phyloP scores from a whole-genome alignment of 2,113 vertebrate genomes.

The Pangasianodon gigas region DNA sequence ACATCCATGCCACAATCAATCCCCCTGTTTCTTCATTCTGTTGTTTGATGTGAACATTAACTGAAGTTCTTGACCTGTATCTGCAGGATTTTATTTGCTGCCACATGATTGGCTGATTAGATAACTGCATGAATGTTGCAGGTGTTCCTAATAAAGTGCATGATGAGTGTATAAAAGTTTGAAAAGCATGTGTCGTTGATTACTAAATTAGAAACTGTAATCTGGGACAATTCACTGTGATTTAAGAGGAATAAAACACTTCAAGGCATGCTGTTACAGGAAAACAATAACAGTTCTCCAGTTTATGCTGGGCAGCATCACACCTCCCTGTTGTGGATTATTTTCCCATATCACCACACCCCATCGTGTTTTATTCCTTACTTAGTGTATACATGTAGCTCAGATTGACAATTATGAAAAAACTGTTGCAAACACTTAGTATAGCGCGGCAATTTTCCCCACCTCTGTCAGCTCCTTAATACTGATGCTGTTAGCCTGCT shows the following conservation, averaged over 20 bases:
- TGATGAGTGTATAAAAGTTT: background rate
- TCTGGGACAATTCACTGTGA: background rate
- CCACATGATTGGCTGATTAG: background rate
- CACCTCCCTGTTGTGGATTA: background rate
- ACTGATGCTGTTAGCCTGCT: slow-evolving; percentile 92
- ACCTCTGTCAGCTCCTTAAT: slow-evolving; percentile 98
- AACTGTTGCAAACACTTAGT: background rate
- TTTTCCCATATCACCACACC: background rate
- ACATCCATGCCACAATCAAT: background rate
- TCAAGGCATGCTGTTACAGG: background rate
- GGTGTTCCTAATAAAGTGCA: no score
- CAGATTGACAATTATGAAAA: background rate
- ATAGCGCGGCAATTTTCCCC: slow-evolving; percentile 33
- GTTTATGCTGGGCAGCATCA: background rate
- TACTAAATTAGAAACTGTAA: background rate
- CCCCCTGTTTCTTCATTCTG: no score
- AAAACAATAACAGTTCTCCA: background rate
- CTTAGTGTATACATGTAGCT: background rate
- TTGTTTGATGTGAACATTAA: background rate
- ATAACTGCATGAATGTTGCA: background rate
- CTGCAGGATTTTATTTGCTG: background rate
- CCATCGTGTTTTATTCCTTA: background rate
- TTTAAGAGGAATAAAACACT: background rate
- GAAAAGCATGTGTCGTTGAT: background rate
- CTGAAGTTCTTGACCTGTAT: background rate